Conservation (phyloP, 2,797 vertebrate species). For the Echiichthys vipera region DNA sequence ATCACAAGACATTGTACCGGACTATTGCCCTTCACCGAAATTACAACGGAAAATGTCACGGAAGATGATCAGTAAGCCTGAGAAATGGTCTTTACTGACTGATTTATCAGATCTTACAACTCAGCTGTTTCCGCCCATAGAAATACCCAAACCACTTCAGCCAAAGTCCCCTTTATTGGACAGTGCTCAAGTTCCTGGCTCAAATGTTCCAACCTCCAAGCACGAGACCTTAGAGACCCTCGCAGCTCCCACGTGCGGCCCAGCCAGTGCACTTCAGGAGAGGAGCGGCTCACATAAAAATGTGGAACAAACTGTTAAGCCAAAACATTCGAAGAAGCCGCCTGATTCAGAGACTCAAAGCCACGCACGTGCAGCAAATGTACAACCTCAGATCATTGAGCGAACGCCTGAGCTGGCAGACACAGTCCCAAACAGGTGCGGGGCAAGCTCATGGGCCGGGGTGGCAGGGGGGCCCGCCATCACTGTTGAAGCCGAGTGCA, state of each 20-base stretch:
- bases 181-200: conserved; percentile 1
- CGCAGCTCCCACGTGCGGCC: conserved; percentile 7
- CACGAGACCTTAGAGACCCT: conserved; percentile 26
- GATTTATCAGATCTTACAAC: conserved; percentile 78
- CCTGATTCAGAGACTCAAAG: conserved; percentile 59
- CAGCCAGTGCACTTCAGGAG: conserved; percentile 15
- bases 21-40: conserved; percentile 83
- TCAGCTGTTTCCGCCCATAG: conserved; percentile 77
- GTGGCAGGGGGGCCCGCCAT: conserved; percentile 66
- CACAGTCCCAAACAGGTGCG: background rate
- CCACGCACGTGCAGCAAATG: background rate
- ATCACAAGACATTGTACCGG: conserved; percentile 81
- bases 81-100: conserved; percentile 77
- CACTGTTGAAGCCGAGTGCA: conserved; percentile 92
- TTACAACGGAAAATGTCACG: conserved; percentile 87
- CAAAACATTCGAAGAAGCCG: conserved; percentile 71
- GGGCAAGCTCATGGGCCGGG: conserved; percentile 27
- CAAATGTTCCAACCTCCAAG: conserved; percentile 33
- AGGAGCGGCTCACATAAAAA: conserved; percentile 19
- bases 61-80: conserved; percentile 78
- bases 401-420: conserved; percentile 19
- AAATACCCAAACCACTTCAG: conserved; percentile 71
- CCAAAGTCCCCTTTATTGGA: conserved; percentile 45
- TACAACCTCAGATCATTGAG: conserved; percentile 18
- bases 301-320: conserved; percentile 56